Percentiles rank a stretch among this genome's conserved stretches.
Evolutionary conservation across 2,113 vertebrate genomes (phyloP).

Genomic region (Hyperopisus bebe): DNA sequence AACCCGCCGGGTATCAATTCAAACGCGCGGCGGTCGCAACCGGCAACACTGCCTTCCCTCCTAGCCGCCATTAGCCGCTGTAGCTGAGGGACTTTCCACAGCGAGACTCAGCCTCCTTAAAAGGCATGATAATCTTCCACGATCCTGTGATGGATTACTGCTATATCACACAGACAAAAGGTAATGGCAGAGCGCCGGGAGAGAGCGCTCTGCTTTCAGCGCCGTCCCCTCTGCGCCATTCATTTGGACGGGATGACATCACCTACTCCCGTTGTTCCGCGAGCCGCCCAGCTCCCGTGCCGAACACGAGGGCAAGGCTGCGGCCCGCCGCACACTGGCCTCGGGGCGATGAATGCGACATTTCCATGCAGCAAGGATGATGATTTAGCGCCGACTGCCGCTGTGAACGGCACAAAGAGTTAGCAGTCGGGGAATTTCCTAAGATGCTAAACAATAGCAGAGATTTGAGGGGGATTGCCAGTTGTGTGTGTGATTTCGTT

Average conservation of each 20-base stretch:
- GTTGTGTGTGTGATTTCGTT: background rate
- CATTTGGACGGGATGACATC: background rate
- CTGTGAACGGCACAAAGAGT: background rate
- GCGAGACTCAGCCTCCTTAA: background rate
- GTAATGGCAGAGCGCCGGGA: background rate
- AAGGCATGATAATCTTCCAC: background rate
- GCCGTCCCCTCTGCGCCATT: background rate
- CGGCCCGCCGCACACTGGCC: background rate
- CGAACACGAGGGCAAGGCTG: background rate
- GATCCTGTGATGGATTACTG: background rate
- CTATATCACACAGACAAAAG: background rate
- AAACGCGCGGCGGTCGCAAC: constrained; percentile 24
- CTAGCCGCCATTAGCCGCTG: constrained; percentile 5
- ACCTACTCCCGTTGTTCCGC: background rate
- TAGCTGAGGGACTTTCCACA: background rate
- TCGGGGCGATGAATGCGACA: background rate
- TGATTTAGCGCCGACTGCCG: background rate
- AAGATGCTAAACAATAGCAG: background rate
- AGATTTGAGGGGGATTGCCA: background rate
- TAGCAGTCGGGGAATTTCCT: background rate
- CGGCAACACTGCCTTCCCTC: background rate
- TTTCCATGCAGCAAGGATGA: background rate
- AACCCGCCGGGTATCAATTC: constrained; percentile 47
- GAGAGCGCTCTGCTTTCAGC: background rate
- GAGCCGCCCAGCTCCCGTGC: background rate